Conservation (phyloP, 64 coral and sea anemone species). For the Montipora foliosa region DNA sequence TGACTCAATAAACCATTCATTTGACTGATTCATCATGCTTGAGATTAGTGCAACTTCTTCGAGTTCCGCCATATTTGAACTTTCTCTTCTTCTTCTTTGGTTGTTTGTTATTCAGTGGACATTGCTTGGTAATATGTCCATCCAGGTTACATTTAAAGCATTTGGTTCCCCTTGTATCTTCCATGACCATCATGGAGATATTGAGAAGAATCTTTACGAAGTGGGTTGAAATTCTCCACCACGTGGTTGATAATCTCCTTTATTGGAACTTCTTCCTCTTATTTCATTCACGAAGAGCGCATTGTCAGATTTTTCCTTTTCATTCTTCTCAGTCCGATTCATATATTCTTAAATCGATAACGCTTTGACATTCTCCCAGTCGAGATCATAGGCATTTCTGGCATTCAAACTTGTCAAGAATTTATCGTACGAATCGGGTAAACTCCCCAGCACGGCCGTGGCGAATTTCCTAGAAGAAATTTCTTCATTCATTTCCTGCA, state of each 20-base stretch:
- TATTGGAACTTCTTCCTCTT: neutral
- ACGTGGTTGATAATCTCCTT: constrained; percentile 39
- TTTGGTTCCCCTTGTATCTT: constrained; percentile 38
- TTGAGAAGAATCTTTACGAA: neutral
- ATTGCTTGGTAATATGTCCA: constrained; percentile 66
- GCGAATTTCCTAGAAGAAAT: no score
- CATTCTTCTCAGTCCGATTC: constrained; percentile 40
- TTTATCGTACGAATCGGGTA: no score
- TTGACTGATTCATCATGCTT: constrained; percentile 41
- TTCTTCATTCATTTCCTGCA: constrained; percentile 51
- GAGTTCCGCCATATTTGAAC: constrained; percentile 64
- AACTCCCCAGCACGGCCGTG: no score
- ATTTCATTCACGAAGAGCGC: neutral
- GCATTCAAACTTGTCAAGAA: no score
- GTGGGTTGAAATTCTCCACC: neutral
- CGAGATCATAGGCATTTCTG: no score
- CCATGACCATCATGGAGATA: neutral
- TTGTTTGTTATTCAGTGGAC: constrained; percentile 51
- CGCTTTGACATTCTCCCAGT: constrained; percentile 19
- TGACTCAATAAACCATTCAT: constrained; percentile 79
- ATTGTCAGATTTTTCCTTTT: neutral
- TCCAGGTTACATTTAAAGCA: constrained; percentile 55
- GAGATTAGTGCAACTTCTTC: constrained; percentile 79
- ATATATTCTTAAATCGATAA: constrained; percentile 30
- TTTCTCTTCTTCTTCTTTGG: constrained; percentile 44